Evolutionary conservation across 2,113 vertebrate genomes (phyloP), one percentile per base, ranked within the genome.

Genomic region (Mormyrus lacerda): DNA sequence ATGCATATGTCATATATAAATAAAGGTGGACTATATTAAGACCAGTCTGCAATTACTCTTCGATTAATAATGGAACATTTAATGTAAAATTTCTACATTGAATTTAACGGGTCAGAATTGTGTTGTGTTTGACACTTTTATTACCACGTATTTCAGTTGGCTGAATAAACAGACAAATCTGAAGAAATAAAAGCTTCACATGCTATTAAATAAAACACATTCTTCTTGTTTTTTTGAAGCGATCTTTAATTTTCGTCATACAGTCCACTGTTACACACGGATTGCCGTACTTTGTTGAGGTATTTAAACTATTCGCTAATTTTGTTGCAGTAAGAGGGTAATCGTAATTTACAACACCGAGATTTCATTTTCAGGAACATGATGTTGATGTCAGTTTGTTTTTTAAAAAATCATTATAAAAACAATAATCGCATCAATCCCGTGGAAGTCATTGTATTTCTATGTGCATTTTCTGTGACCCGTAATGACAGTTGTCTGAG

Each of bases 341-440:
- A 15, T 39, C 35, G 35, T 79, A 35, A 79, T 79, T 42, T 79
- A 19, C 35, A 13, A 15, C 13, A 39, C 73, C 15, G 45, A 84
- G 6, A n/a, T 84, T 44, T 84, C 11, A 24, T 45, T 11, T 84
- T 84, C 42, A 45, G 44, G 24, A 84, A 45, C 44, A 84, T 87
- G 31, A 53, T 10, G 55, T 39, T 88, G 24, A 88, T 61, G 61
- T 65, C 35, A 17, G 31, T 87, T 50, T 42, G 4, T 55, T 44
- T 87, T 87, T 51, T 48, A 27, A 87, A 82, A 87, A 11, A n/a
- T n/a, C 53, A 82, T 61, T 17, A 27, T 82, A 88, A 82, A 45
- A 82, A 53, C 55, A 90, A 84, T 85, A 85, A 39, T 85, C 15
- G 8, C 13, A 48, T 47, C 17, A 88, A 88, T 69, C 50, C 44